Base-by-base conservation (phyloP, 1,140 invertebrate species). In the Linepithema humile region DNA sequence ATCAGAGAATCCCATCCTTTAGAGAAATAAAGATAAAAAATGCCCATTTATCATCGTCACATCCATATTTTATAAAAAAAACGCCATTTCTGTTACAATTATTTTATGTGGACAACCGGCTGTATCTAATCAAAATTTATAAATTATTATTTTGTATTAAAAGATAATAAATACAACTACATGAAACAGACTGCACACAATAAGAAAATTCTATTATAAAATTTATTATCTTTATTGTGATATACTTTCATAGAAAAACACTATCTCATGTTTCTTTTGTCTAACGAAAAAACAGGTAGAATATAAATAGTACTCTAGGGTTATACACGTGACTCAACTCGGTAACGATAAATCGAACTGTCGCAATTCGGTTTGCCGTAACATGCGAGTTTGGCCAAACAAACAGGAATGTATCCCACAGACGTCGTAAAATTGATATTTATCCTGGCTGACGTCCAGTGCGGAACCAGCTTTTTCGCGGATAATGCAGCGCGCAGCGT, bases 401-500 rank as follows among this genome's bases (percentile, higher is more conserved):
- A 32, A 43, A 85, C 74, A 65, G 35, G 82, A 77, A 82, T 85
- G 59, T 85, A 89, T 90, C 84, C 84, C n/a, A 64, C 26, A 50
- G 48, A 88, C 74, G 86, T 85, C 88, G 64, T 86, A 86, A 91
- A 89, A 90, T 91, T 90, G 85, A 91, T 90, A 91, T 91, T 91
- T 91, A 86, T 88, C 82, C 83, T 91, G 90, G 89, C 89, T 29
- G 53, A 3, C 48, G 50, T 91, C 89, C 90, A 91, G 73, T 15
- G 60, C 84, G 80, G 84, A 86, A 85, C 83, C 87, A 90, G 86
- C 83, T 69, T 48, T 88, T 67, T 43, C 57, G 62, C 82, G 82
- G 69, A 83, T 74, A 86, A 84, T 87, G 59, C 85, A 20, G 12
- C 45, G 29, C 48, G 40, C 60, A 15, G 20, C 45, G 35, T 20